Conservation (phyloP, 2,888 invertebrate species). For the Macaria notata region DNA sequence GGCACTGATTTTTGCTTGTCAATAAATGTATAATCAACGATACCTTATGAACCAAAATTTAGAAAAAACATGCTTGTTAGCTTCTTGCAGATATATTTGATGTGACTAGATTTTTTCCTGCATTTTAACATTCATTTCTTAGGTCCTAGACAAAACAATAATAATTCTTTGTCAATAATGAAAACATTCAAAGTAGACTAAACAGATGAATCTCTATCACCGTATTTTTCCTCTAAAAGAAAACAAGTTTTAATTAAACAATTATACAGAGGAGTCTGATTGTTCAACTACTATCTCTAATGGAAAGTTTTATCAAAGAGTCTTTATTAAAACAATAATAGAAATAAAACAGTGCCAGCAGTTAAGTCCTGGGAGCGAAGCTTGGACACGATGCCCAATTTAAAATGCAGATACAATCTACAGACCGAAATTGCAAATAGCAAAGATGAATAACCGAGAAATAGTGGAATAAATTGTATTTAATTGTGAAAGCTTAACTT, state of each 20-base stretch:
- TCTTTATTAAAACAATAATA: constrained; percentile 36
- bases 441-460: constrained; percentile 1
- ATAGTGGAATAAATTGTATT: not conserved
- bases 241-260: constrained; percentile 23
- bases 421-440: constrained; percentile 19
- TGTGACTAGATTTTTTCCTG: too few relatives aligned
- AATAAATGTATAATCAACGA: too few relatives aligned
- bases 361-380: constrained; percentile 36
- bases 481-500: constrained; percentile 4
- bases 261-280: constrained; percentile 8
- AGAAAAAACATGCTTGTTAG: too few relatives aligned
- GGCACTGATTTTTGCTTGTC: too few relatives aligned
- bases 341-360: constrained; percentile 36
- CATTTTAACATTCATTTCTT: too few relatives aligned
- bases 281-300: constrained; percentile 18
- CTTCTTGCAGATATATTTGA: too few relatives aligned
- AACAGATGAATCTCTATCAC: constrained; percentile 2
- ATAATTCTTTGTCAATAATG: too few relatives aligned
- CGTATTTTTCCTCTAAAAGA: constrained; percentile 10
- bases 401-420: constrained; percentile 51
- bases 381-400: constrained; percentile 42
- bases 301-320: constrained; percentile 21
- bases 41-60: too few relatives aligned
- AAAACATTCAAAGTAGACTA: too few relatives aligned
- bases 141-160: too few relatives aligned